Base-by-base conservation (phyloP, 2,797 vertebrate species). In the Oceanodroma leucorhoa region DNA sequence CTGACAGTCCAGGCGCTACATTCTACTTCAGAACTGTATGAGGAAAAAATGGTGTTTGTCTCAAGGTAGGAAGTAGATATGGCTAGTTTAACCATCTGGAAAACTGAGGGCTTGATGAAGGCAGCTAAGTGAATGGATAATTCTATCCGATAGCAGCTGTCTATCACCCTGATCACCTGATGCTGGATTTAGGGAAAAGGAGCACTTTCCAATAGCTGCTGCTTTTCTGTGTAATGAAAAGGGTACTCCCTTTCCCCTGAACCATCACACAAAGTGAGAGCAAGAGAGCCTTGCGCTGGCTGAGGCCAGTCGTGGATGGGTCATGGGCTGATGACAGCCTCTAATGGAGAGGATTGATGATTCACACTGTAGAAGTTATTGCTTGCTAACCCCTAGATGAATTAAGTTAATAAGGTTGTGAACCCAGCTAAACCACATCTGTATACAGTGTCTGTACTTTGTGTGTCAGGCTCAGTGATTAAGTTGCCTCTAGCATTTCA, bases 371-470 rank as follows among this genome's bases (percentile, higher is more conserved):
- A 32, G 65, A 72, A 93, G 72, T 86, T 92, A 71, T 81, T 93
- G 76, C 91, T 88, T 55, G 38, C 79, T 93, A 90, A 83, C 72
- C 72, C 61, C 34, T 75, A 75, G 79, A 83, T 83, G 48, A 77
- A 94, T 94, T 87, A 62, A 77, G 67, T 94, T 96, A 96, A 83
- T 91, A 87, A 93, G 93, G 76, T 85, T 78, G 38, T 83, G 90
- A 96, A 90, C 90, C 80, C 65, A 51, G 65, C 80, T 81, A 90
- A 94, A 91, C 79, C 87, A 70, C 79, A 75, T 94, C 85, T 94
- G 80, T 93, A 69, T 46, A 81, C 5, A 15, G 41, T 91, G 83
- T 61, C 57, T 95, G 82, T 81, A 43, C 64, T 94, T 73, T 41
- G 41, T 64, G 61, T 85, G 82, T 93, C 92, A 91, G n/a, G 27